These are phyloP conservation scores for Eonycteris spelaea DNA, from an alignment of 2,113 vertebrate species.

Conservation along the genomic window DNA sequence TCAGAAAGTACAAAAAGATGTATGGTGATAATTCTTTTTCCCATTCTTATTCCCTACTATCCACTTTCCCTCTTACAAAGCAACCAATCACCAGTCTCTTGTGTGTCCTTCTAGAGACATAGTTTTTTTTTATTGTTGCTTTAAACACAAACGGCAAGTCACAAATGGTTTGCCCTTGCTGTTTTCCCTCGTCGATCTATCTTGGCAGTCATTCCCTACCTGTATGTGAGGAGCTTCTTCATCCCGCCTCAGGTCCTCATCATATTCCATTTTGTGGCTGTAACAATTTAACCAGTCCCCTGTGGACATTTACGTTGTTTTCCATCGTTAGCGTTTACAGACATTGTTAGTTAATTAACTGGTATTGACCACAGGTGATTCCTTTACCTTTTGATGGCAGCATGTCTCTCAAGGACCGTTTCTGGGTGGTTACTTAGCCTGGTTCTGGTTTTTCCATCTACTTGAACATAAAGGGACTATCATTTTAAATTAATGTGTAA, in stretches of 20 bases:
- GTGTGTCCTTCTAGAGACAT: neutral
- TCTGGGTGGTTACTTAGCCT: neutral
- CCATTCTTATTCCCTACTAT: neutral
- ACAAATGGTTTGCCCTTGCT: neutral
- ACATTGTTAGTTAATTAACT: neutral
- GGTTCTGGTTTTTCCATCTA: neutral
- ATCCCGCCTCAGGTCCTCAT: rapidly evolving
- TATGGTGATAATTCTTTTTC: neutral
- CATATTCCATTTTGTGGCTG: rapidly evolving
- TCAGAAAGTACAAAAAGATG: neutral
- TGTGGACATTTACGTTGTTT: neutral
- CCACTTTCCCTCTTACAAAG: neutral
- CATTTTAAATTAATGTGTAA: neutral
- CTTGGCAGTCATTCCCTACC: rapidly evolving
- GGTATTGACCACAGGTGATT: neutral
- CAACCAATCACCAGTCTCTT: neutral
- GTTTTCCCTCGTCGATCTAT: rapidly evolving
- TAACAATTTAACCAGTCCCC: neutral
- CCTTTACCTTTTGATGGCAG: neutral
- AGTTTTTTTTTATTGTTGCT: neutral
- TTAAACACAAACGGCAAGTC: neutral
- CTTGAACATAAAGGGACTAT: neutral
- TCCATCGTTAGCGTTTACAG: neutral
- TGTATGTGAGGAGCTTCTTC: rapidly evolving
- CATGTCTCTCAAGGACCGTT: neutral